A percentile compares a stretch with the other conserved stretches of the same genome.
phyloP scores from a whole-genome alignment of 2,797 vertebrate species.

The Gastrophryne carolinensis region DNA sequence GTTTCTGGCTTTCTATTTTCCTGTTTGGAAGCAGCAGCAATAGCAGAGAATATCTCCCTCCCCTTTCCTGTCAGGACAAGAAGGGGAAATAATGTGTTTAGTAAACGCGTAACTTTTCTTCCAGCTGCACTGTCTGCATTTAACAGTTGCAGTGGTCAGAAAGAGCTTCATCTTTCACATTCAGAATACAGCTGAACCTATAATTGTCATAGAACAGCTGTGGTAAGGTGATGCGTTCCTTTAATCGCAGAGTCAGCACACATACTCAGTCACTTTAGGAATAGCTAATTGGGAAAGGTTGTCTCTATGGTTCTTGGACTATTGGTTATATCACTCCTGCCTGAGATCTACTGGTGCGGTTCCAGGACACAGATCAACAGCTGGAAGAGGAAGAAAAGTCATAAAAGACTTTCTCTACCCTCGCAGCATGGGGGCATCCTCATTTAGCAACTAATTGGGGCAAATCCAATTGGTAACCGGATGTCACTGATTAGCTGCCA shows the following conservation, averaged over 20 bases:
- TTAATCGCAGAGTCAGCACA: neutral
- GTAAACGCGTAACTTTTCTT: slow-evolving; percentile 23
- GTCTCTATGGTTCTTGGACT: too few relatives aligned
- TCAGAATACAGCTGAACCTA: neutral
- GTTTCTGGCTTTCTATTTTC: slow-evolving; percentile 39
- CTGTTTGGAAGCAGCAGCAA: slow-evolving; percentile 39
- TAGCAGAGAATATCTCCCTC: slow-evolving; percentile 28
- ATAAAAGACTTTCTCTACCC: too few relatives aligned
- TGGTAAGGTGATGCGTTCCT: neutral
- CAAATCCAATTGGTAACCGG: too few relatives aligned
- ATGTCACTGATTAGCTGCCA: too few relatives aligned
- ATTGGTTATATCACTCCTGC: too few relatives aligned
- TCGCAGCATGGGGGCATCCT: too few relatives aligned
- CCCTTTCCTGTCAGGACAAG: slow-evolving; percentile 50
- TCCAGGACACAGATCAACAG: too few relatives aligned
- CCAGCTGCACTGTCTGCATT: neutral
- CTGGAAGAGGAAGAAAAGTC: too few relatives aligned
- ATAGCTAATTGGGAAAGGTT: too few relatives aligned
- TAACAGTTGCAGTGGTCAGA: neutral
- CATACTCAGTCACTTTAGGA: too few relatives aligned
- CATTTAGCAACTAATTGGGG: too few relatives aligned
- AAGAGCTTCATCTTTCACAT: neutral
- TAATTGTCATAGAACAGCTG: neutral
- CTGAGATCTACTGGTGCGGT: too few relatives aligned
- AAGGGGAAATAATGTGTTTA: slow-evolving; percentile 49